phyloP scores from a whole-genome alignment of 2,888 invertebrate genomes.

The Lepas anatifera region DNA sequence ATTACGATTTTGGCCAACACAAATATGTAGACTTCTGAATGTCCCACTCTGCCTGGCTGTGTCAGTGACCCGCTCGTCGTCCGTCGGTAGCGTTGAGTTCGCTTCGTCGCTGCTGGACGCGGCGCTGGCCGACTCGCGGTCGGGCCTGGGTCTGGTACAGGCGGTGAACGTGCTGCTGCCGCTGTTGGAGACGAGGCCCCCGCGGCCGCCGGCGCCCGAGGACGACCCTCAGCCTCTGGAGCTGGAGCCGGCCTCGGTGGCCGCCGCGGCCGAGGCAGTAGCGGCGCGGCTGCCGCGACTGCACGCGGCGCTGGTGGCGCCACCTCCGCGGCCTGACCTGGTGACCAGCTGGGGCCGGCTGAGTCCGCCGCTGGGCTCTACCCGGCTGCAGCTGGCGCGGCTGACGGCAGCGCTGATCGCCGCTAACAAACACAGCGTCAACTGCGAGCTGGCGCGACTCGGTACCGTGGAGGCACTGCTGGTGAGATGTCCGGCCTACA shows the following conservation, averaged over 20 bases:
- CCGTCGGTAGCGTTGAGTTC: not conserved
- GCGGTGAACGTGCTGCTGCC: not conserved
- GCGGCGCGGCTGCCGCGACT: constrained; percentile 54
- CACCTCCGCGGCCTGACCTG: constrained; percentile 39
- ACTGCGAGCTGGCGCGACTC: constrained; percentile 47
- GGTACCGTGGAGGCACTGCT: constrained; percentile 40
- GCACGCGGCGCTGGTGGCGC: constrained; percentile 52
- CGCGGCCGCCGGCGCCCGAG: not conserved
- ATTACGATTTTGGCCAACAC: too few species aligned
- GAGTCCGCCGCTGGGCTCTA: constrained; percentile 54
- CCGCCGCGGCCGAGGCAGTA: constrained; percentile 47
- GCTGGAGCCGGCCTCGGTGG: not conserved
- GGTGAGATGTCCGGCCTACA: not conserved
- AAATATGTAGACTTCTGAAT: too few species aligned
- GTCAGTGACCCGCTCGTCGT: too few species aligned
- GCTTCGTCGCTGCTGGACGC: not conserved
- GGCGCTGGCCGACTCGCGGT: not conserved
- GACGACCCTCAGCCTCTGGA: not conserved
- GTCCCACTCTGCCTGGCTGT: too few species aligned
- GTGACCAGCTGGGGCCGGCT: constrained; percentile 2
- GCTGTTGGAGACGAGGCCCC: not conserved
- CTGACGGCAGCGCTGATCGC: constrained; percentile 62
- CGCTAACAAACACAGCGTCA: constrained; percentile 57
- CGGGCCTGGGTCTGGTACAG: not conserved
- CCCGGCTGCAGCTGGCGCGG: constrained; percentile 64